Percentiles rank a stretch among this genome's conserved stretches.
phyloP scores from a whole-genome alignment of 2,797 vertebrate species.

The Acanthopagrus latus region DNA sequence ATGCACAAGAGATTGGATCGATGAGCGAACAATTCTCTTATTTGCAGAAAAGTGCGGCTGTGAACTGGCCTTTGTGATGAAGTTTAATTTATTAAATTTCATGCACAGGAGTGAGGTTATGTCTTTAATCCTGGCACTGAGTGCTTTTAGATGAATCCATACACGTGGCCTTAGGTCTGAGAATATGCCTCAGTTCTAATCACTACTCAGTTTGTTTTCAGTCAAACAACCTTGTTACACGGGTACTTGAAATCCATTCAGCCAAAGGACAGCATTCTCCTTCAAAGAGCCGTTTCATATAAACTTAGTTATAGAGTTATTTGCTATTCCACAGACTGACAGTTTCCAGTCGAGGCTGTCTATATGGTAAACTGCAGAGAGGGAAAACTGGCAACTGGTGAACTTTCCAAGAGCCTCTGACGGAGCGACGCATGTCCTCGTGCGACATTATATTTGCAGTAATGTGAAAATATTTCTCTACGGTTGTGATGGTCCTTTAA shows the following conservation, averaged over 20 bases:
- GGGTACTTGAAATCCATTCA: constrained; percentile 53
- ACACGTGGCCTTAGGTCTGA: constrained; percentile 37
- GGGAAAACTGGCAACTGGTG: neutral
- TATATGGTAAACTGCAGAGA: constrained; percentile 7
- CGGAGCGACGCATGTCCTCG: constrained; percentile 5
- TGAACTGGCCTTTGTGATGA: constrained; percentile 59
- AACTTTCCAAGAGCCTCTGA: neutral
- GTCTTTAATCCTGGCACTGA: constrained; percentile 44
- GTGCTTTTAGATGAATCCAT: constrained; percentile 49
- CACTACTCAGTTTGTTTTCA: constrained; percentile 36
- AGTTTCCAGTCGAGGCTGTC: constrained; percentile 10
- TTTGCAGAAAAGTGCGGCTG: constrained; percentile 37
- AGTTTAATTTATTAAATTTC: constrained; percentile 59
- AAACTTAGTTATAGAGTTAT: constrained; percentile 24
- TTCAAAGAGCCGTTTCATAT: constrained; percentile 43
- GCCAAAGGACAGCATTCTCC: constrained; percentile 51
- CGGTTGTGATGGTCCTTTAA: neutral
- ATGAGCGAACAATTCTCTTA: constrained; percentile 62
- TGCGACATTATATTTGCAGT: neutral
- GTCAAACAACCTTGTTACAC: constrained; percentile 65
- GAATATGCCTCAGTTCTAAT: constrained; percentile 46
- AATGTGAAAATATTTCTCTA: neutral
- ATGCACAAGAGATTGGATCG: constrained; percentile 70
- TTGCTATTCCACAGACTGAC: constrained; percentile 26
- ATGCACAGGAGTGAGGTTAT: constrained; percentile 10